Conservation (phyloP, 2,888 invertebrate genomes). For the Tipula helvola region DNA sequence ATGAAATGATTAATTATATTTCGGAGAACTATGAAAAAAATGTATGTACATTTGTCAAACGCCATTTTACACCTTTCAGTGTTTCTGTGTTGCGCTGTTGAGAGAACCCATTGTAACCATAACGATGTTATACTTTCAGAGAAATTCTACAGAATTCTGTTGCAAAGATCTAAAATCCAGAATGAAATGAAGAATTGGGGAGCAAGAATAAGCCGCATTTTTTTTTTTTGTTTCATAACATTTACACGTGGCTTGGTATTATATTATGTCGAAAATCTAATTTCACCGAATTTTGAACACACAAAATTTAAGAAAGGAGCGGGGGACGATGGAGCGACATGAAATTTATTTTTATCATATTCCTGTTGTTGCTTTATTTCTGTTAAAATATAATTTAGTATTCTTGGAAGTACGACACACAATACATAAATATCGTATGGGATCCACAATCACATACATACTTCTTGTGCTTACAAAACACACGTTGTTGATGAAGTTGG, state of each 20-base stretch:
- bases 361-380: neutral
- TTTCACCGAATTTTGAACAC: neutral
- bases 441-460: neutral
- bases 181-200: neutral
- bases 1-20: neutral
- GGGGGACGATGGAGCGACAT: neutral
- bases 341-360: neutral
- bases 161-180: neutral
- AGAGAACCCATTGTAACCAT: neutral
- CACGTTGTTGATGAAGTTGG: neutral
- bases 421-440: neutral
- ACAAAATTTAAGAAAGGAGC: neutral
- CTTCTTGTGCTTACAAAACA: neutral
- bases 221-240: neutral
- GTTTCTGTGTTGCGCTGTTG: neutral
- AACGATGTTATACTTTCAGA: neutral
- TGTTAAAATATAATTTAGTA: neutral
- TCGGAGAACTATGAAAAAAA: neutral
- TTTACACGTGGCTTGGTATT: neutral
- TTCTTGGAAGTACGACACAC: neutral
- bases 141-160: neutral
- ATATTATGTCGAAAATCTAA: neutral
- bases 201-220: neutral
- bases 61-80: neutral
- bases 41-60: neutral